A percentile compares a stretch with the other conserved stretches of the same genome.
Conservation (phyloP, 2,797 vertebrate genomes). For the Spatula versicolor region DNA sequence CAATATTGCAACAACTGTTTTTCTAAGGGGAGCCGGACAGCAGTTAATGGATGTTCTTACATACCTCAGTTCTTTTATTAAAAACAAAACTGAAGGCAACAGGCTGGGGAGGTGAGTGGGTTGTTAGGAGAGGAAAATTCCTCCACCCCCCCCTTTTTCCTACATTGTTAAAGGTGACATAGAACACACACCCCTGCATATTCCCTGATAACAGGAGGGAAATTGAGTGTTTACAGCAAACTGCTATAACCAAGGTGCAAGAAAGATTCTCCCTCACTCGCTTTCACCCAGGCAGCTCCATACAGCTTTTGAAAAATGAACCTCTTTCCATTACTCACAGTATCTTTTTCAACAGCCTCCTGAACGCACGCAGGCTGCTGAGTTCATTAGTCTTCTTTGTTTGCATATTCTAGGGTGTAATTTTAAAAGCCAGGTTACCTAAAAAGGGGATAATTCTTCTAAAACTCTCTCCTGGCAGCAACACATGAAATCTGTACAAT, state of each 20-base stretch:
- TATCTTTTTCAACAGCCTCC: slow-evolving; percentile 29
- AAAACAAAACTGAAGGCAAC: background rate
- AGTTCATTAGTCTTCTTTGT: slow-evolving; percentile 59
- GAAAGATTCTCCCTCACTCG: background rate
- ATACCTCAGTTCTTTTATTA: background rate
- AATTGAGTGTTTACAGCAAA: slow-evolving; percentile 8
- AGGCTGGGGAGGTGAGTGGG: background rate
- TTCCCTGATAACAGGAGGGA: slow-evolving; percentile 4
- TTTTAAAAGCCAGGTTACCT: slow-evolving; percentile 64
- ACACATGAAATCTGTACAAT: slow-evolving; percentile 35
- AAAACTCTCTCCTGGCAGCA: slow-evolving; percentile 55
- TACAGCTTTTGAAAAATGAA: slow-evolving; percentile 39
- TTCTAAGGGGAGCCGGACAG: background rate
- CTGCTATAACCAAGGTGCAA: background rate
- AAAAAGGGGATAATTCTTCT: slow-evolving; percentile 57
- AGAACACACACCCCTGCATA: slow-evolving; percentile 6
- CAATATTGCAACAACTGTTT: background rate
- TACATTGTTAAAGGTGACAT: background rate
- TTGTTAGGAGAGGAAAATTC: slow-evolving; percentile 13
- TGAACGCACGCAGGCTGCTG: slow-evolving; percentile 20
- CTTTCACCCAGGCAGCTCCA: background rate
- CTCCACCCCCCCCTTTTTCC: accelerated
- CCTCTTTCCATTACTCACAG: slow-evolving; percentile 41
- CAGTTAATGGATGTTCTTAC: slow-evolving; percentile 1
- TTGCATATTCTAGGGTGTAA: slow-evolving; percentile 45